Base-by-base conservation (phyloP, 2,113 vertebrate genomes). In the Callorhinus ursinus region DNA sequence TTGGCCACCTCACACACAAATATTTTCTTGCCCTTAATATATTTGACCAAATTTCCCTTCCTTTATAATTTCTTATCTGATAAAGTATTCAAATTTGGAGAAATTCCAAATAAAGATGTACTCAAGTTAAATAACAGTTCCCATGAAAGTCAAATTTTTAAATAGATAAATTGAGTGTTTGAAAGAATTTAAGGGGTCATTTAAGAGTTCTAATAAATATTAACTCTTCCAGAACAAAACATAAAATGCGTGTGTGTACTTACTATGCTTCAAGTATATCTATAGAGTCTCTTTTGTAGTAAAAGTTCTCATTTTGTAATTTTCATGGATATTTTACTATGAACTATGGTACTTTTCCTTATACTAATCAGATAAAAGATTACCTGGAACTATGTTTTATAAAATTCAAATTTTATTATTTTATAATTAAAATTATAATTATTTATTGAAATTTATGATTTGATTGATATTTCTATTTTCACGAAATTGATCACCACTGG, bases 371-470 rank as follows among this genome's bases (percentile, higher is more conserved):
- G 26, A 77, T 84, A 53, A 90, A 94, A 87, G 22, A 42, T 61
- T 88, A 85, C 51, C 67, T 82, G 18, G 33, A 57, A 77, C 26
- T 92, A 57, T 84, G 90, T 91, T 59, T 71, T 63, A 65, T 85
- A 96, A 91, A 97, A 89, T 79, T 89, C 13, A 89, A 76, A 76
- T 88, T 84, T 59, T 86, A 95, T 92, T 8, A 53, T 76, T 93
- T 90, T 82, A 71, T 67, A 67, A 80, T 69, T 86, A 76, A 83
- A 55, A 79, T 90, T 49, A 19, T 49, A 74, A n/a, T 87, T 61
- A 53, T 72, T 67, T 18, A 80, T 65, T 92, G 31, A 87, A 92
- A 72, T 77, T 36, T 88, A 53, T 92, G 1, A 87, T 81, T 85
- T 74, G 4, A 57, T 79, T 85, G 49, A 55, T 93, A 74, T 83